Conservation (phyloP, 2,113 vertebrate genomes). For the Scomber japonicus region DNA sequence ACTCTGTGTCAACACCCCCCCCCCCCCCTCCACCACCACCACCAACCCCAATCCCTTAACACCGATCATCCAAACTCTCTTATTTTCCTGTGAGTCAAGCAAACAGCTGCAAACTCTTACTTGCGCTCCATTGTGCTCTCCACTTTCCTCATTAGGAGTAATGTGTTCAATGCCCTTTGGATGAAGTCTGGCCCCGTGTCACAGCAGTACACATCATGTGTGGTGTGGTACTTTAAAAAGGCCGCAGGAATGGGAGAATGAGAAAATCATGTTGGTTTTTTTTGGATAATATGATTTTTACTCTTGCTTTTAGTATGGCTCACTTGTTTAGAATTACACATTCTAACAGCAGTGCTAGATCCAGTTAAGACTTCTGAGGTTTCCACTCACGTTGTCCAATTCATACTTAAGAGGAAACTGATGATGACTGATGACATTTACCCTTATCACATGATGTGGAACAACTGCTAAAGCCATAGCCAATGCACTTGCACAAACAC, state of each 20-base stretch:
- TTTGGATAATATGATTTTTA: slow-evolving; percentile 24
- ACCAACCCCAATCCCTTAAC: slow-evolving; percentile 2
- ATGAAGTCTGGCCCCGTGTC: slow-evolving; percentile 32
- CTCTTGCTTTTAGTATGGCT: neutral
- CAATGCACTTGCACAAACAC: slow-evolving; percentile 40
- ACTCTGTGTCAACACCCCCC: neutral
- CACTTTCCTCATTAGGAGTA: slow-evolving; percentile 59
- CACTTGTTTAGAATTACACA: slow-evolving; percentile 1
- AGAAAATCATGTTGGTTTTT: slow-evolving; percentile 29
- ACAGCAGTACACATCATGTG: slow-evolving; percentile 22
- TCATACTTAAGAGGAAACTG: slow-evolving; percentile 4
- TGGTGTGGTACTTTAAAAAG: slow-evolving; percentile 27
- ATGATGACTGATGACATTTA: slow-evolving; percentile 4
- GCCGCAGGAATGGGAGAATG: neutral
- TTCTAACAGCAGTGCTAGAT: neutral
- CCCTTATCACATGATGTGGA: slow-evolving; percentile 41
- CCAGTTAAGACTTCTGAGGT: neutral
- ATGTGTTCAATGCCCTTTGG: slow-evolving; percentile 41
- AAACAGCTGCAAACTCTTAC: slow-evolving; percentile 71
- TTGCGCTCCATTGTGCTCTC: slow-evolving; percentile 41
- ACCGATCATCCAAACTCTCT: slow-evolving; percentile 14
- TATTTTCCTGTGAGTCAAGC: slow-evolving; percentile 51
- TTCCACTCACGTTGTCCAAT: slow-evolving; percentile 18
- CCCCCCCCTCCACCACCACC: neutral
- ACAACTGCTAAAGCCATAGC: slow-evolving; percentile 53